Evolutionary conservation across 2,113 vertebrate genomes (phyloP).

Genomic region (Thalassoma bifasciatum): DNA sequence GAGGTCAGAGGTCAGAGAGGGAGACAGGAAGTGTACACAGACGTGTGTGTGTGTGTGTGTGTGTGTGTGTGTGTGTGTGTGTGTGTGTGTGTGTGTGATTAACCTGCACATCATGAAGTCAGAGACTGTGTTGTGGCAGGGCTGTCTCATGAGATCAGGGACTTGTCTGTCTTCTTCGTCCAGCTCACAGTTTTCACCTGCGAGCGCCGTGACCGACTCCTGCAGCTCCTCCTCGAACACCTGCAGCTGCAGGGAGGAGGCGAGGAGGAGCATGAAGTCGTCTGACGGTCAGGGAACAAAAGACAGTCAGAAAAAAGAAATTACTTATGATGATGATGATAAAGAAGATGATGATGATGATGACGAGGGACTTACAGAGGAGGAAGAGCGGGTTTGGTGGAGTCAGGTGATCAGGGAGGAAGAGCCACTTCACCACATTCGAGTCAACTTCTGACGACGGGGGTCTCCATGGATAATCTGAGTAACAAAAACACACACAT

Average conservation of each 20-base stretch:
- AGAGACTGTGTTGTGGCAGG: conserved; percentile 86
- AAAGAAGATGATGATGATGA: background rate
- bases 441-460: conserved; percentile 88
- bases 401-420: conserved; percentile 93
- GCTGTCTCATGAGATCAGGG: conserved; percentile 84
- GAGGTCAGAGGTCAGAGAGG: conserved; percentile 2
- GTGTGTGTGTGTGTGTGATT: too few relatives aligned
- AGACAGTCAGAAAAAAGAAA: too few relatives aligned
- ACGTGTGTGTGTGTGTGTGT: background rate
- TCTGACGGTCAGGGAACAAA: conserved; percentile 76
- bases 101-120: conserved; percentile 87
- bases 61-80: too few relatives aligned
- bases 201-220: conserved; percentile 85
- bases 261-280: conserved; percentile 93
- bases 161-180: conserved; percentile 77
- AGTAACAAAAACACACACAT: conserved; percentile 6
- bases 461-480: conserved; percentile 96
- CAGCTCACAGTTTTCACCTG: conserved; percentile 93
- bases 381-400: conserved; percentile 93
- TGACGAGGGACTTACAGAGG: conserved; percentile 87
- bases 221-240: conserved; percentile 94
- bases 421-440: conserved; percentile 97
- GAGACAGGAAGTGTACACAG: background rate
- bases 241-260: conserved; percentile 92
- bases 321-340: too few relatives aligned